These are phyloP conservation scores for Vespertilio murinus DNA, from an alignment of 2,797 vertebrate species.

Conservation along the genomic window DNA sequence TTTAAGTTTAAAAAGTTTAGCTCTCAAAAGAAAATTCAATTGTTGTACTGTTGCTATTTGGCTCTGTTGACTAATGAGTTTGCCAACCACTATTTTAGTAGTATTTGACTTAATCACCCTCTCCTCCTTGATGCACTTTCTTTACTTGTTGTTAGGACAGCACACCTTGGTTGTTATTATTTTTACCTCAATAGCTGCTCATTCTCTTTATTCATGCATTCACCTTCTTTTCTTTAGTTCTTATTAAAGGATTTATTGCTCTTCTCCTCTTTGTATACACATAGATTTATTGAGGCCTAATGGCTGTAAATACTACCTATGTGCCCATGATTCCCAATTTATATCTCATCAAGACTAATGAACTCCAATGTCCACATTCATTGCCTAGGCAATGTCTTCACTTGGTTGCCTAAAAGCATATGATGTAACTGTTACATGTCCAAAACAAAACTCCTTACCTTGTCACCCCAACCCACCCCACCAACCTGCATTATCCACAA, in stretches of 20 bases:
- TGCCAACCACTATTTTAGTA: not conserved
- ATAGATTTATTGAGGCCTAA: not conserved
- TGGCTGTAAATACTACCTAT: not conserved
- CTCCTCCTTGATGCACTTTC: not conserved
- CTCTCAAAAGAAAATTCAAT: no score
- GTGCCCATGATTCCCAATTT: not conserved
- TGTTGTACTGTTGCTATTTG: no score
- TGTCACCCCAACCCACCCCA: not conserved
- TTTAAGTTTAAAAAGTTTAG: no score
- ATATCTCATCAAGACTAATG: not conserved
- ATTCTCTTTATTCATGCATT: not conserved
- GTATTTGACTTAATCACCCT: not conserved
- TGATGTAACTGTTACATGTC: not conserved
- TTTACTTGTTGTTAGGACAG: not conserved
- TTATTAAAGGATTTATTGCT: not conserved
- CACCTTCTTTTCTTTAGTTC: not conserved
- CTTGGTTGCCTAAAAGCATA: not conserved
- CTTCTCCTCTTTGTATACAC: not conserved
- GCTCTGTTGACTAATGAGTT: no score
- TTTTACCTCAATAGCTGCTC: not conserved
- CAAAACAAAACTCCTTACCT: not conserved
- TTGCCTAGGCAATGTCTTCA: not conserved
- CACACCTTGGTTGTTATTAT: not conserved
- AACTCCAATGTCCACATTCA: not conserved
- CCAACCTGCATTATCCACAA: not conserved